These are phyloP conservation scores for Osmoderma eremita DNA, from an alignment of 2,888 invertebrate species.

Conservation along the genomic window DNA sequence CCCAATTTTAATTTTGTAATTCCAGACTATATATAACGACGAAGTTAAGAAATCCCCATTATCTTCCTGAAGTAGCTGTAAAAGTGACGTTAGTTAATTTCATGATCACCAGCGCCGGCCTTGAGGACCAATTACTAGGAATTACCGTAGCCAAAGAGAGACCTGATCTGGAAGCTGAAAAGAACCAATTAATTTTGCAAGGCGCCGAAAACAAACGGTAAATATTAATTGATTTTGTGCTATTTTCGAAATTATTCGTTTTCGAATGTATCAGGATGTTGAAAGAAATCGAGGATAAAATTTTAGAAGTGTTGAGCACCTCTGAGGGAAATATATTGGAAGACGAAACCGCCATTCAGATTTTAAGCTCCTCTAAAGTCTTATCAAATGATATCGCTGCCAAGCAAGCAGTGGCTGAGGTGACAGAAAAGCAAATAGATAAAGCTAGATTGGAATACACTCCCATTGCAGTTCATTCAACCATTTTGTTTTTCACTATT, in stretches of 20 bases:
- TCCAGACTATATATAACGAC: slow-evolving; percentile 90
- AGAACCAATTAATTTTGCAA: slow-evolving; percentile 86
- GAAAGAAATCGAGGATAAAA: slow-evolving; percentile 92
- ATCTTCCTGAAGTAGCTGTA: slow-evolving; percentile 91
- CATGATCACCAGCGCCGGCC: slow-evolving; percentile 88
- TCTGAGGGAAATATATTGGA: slow-evolving; percentile 85
- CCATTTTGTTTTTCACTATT: slow-evolving; percentile 90
- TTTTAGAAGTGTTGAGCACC: slow-evolving; percentile 79
- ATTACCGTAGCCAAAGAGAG: slow-evolving; percentile 92
- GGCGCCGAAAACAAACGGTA: slow-evolving; percentile 82
- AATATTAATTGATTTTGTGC: neutral
- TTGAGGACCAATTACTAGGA: slow-evolving; percentile 89
- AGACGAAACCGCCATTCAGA: slow-evolving; percentile 90
- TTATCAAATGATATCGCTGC: slow-evolving; percentile 91
- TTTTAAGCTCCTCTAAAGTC: slow-evolving; percentile 89
- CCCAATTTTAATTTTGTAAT: neutral
- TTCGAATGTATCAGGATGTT: slow-evolving; percentile 66
- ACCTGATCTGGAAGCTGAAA: slow-evolving; percentile 91
- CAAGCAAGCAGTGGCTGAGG: slow-evolving; percentile 89
- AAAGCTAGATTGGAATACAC: slow-evolving; percentile 84
- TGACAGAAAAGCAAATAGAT: slow-evolving; percentile 91
- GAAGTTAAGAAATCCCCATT: slow-evolving; percentile 92
- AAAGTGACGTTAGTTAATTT: slow-evolving; percentile 92
- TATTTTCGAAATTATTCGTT: too few relatives aligned
- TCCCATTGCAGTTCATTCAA: slow-evolving; percentile 90